Evolutionary conservation across 2,888 invertebrate species (phyloP).

Genomic region (Oscheius sp.): DNA sequence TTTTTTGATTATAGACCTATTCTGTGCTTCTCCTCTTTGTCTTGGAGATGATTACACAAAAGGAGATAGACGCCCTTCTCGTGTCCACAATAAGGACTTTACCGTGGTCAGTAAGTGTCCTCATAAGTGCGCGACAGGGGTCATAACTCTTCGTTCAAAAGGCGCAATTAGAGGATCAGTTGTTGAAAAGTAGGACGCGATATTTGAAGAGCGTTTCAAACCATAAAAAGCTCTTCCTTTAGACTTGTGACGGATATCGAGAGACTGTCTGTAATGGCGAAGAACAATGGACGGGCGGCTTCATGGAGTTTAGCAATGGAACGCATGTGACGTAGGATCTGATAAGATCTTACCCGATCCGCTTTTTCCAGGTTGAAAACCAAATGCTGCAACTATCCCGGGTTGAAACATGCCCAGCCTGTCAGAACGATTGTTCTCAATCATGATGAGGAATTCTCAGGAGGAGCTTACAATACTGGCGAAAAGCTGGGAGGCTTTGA

Average conservation of each 20-base stretch:
- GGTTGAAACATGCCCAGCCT: slow-evolving; percentile 45
- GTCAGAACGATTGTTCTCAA: slow-evolving; percentile 57
- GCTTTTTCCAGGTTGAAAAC: slow-evolving; percentile 60
- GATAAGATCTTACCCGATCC: too few relatives aligned
- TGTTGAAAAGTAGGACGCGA: slow-evolving; percentile 16
- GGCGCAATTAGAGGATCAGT: slow-evolving; percentile 26
- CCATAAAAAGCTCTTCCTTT: not conserved
- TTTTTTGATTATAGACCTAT: slow-evolving; percentile 38
- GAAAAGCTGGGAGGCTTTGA: slow-evolving; percentile 53
- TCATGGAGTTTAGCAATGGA: slow-evolving; percentile 64
- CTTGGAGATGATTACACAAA: slow-evolving; percentile 43
- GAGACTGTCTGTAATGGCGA: slow-evolving; percentile 56
- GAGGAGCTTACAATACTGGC: slow-evolving; percentile 48
- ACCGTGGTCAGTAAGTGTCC: slow-evolving; percentile 20
- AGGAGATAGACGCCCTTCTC: not conserved
- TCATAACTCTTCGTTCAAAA: slow-evolving; percentile 20
- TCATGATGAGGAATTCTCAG: slow-evolving; percentile 55
- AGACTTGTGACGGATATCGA: slow-evolving; percentile 47
- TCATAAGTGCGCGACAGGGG: slow-evolving; percentile 18
- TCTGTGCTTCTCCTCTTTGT: slow-evolving; percentile 54
- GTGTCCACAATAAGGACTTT: slow-evolving; percentile 14
- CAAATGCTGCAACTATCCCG: slow-evolving; percentile 62
- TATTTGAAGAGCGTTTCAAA: slow-evolving; percentile 4
- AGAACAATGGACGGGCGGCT: slow-evolving; percentile 62
- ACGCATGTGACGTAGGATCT: slow-evolving; percentile 56